Evolutionary conservation across 2,113 vertebrate genomes (phyloP).

Genomic region (Addax nasomaculatus): DNA sequence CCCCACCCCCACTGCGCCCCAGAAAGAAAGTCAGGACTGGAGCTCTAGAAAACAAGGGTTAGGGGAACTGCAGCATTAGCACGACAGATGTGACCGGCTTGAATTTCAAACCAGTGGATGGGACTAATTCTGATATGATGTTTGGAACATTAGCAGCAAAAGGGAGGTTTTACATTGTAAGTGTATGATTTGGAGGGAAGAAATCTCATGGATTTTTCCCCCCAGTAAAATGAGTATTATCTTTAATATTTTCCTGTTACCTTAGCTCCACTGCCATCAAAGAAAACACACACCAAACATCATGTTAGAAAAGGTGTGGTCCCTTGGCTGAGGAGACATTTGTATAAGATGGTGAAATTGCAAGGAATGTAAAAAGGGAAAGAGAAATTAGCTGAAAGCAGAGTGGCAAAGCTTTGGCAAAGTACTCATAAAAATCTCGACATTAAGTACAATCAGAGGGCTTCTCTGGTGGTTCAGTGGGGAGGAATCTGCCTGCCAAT

Average conservation of each 20-base stretch:
- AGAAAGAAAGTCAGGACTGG: background rate
- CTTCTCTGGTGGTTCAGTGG: background rate
- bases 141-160: background rate
- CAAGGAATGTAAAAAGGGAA: background rate
- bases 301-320: background rate
- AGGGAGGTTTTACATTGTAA: background rate
- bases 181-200: background rate
- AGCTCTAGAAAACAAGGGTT: background rate
- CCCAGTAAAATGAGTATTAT: background rate
- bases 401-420: background rate
- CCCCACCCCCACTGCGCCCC: rapidly evolving
- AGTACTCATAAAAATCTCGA: background rate
- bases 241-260: background rate
- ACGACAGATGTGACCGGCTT: background rate
- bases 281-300: background rate
- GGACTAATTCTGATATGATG: background rate
- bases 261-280: background rate
- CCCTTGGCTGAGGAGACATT: background rate
- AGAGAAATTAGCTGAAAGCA: background rate
- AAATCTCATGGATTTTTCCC: background rate
- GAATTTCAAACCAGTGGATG: background rate
- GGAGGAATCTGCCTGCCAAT: background rate
- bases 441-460: background rate
- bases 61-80: background rate
- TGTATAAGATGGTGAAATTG: background rate